Evolutionary conservation across 2,888 invertebrate genomes (phyloP).

Genomic region (Eurytoma adleriae): DNA sequence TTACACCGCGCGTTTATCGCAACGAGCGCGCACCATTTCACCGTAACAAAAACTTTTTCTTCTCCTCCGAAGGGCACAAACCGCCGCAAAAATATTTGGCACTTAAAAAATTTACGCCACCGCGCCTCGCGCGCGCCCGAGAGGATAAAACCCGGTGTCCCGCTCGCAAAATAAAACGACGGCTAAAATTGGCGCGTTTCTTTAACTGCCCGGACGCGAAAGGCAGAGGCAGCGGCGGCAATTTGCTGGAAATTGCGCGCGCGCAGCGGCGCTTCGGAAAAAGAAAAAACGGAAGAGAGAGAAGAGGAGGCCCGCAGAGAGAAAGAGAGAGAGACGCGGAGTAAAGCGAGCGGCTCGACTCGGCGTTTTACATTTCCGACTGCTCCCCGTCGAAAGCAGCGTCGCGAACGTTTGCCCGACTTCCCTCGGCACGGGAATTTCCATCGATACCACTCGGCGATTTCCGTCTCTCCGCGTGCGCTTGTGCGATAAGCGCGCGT

Average conservation of each 20-base stretch:
- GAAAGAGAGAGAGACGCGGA: neutral
- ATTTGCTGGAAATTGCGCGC: conserved; percentile 38
- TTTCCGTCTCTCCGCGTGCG: neutral
- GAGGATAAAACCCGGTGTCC: neutral
- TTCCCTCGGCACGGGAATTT: conserved; percentile 12
- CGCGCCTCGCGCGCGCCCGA: neutral
- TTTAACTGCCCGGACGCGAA: neutral
- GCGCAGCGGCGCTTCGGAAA: conserved; percentile 16
- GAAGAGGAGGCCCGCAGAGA: neutral
- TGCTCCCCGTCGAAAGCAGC: neutral
- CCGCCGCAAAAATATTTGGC: neutral
- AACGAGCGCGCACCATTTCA: no score
- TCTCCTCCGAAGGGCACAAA: no score
- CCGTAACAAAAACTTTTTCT: neutral
- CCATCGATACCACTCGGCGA: conserved; percentile 5
- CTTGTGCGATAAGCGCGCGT: no score
- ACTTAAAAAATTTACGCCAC: neutral
- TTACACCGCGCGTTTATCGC: no score
- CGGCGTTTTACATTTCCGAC: conserved; percentile 34
- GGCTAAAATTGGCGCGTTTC: conserved; percentile 23
- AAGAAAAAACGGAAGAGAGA: neutral
- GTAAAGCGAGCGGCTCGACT: conserved; percentile 6
- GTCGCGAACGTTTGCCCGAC: neutral
- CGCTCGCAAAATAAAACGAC: neutral
- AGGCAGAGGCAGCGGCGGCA: conserved; percentile 5